A percentile compares a stretch with the other conserved stretches of the same genome.
phyloP scores from a whole-genome alignment of 2,888 invertebrate genomes.

The Calameuta idolon region DNA sequence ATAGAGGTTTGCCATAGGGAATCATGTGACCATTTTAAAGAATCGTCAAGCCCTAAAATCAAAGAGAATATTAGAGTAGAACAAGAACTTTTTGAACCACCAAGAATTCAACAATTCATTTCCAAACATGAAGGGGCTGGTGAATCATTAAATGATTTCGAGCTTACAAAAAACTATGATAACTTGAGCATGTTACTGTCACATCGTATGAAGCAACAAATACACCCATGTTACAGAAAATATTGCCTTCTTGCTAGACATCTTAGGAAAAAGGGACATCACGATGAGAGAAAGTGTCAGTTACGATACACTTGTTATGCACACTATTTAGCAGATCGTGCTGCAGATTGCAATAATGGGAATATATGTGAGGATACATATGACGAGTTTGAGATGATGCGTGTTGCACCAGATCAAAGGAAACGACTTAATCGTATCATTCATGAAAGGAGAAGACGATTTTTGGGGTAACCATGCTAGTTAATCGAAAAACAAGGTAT shows the following conservation, averaged over 20 bases:
- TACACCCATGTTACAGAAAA: conserved; percentile 34
- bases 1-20: not conserved
- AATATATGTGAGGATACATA: conserved; percentile 44
- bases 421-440: conserved; percentile 31
- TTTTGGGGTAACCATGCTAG: conserved; percentile 38
- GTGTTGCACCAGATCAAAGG: conserved; percentile 23
- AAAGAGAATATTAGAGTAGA: not conserved
- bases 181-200: conserved; percentile 45
- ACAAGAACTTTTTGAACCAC: not conserved
- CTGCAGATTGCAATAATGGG: conserved; percentile 38
- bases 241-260: conserved; percentile 38
- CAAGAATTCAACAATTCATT: not conserved
- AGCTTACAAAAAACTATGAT: conserved; percentile 23
- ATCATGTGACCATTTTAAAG: not conserved
- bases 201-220: conserved; percentile 39
- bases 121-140: not conserved
- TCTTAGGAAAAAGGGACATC: conserved; percentile 26
- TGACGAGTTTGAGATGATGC: conserved; percentile 43
- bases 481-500: not conserved
- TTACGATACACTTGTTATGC: conserved; percentile 17
- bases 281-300: conserved; percentile 39
- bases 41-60: not conserved
- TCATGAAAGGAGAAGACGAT: conserved; percentile 36
- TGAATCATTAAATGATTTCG: conserved; percentile 24
- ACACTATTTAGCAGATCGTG: conserved; percentile 18